Evolutionary conservation across 2,797 vertebrate genomes (phyloP).

Genomic region (Pagetopsis macropterus): DNA sequence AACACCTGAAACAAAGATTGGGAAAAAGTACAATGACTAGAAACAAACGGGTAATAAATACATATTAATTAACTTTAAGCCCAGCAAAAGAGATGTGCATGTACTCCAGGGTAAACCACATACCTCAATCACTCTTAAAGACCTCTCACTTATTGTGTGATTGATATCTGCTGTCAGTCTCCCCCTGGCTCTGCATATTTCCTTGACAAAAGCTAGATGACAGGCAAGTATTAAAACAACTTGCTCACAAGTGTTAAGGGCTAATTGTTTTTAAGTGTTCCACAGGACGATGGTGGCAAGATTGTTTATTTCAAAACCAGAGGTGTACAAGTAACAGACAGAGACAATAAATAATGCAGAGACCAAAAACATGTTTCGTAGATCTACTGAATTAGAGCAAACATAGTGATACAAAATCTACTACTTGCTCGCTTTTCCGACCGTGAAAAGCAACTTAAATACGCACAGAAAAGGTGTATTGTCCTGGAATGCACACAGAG

Average conservation of each 20-base stretch:
- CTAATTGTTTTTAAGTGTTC: background rate
- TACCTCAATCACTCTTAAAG: background rate
- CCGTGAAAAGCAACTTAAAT: constrained; percentile 62
- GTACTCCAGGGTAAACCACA: constrained; percentile 24
- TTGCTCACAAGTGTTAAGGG: background rate
- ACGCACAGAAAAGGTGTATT: constrained; percentile 52
- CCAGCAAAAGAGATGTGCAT: constrained; percentile 54
- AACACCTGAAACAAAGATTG: background rate
- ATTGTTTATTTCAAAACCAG: constrained; percentile 85
- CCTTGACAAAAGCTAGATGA: too few relatives aligned
- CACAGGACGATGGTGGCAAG: constrained; percentile 54
- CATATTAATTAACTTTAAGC: background rate
- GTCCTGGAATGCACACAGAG: constrained; percentile 44
- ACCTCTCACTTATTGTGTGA: background rate
- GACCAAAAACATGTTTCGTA: constrained; percentile 62
- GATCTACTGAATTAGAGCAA: constrained; percentile 65
- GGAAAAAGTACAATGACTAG: background rate
- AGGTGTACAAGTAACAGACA: constrained; percentile 79
- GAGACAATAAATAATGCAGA: constrained; percentile 83
- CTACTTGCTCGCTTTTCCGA: constrained; percentile 45
- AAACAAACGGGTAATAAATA: background rate
- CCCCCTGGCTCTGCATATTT: background rate
- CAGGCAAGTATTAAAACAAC: background rate
- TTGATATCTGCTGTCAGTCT: background rate
- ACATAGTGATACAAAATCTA: constrained; percentile 55